Conservation (phyloP, 2,113 vertebrate species). For the Percopsis transmontana region DNA sequence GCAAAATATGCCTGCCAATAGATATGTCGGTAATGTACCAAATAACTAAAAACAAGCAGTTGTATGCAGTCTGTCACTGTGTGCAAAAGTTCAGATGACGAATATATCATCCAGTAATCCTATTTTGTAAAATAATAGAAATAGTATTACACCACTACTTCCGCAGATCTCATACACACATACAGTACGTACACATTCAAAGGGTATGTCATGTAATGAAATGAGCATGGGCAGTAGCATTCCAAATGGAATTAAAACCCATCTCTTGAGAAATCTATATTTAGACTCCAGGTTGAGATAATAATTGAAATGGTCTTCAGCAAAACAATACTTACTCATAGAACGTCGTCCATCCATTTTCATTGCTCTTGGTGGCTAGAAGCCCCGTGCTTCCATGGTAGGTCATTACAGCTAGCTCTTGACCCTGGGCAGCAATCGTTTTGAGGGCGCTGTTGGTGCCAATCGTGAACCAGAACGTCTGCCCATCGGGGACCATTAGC, state of each 20-base stretch:
- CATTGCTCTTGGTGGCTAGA: slow-evolving; percentile 94
- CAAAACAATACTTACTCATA: slow-evolving; percentile 89
- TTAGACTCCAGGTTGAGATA: slow-evolving; percentile 1
- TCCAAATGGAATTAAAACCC: too few species aligned
- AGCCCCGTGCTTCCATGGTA: slow-evolving; percentile 95
- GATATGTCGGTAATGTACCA: slow-evolving; percentile 32
- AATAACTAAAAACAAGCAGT: slow-evolving; percentile 27
- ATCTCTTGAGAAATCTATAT: not conserved
- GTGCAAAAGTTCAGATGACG: slow-evolving; percentile 49
- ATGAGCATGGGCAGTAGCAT: not conserved
- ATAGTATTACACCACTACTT: slow-evolving; percentile 65
- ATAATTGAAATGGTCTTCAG: slow-evolving; percentile 11
- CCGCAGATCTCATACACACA: slow-evolving; percentile 39
- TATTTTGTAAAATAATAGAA: slow-evolving; percentile 65
- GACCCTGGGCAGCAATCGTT: slow-evolving; percentile 89
- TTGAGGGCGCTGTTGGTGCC: slow-evolving; percentile 94
- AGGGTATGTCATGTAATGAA: slow-evolving; percentile 17
- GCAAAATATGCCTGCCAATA: slow-evolving; percentile 20
- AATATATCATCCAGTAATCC: slow-evolving; percentile 64
- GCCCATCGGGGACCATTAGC: slow-evolving; percentile 92
- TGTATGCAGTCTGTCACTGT: slow-evolving; percentile 37
- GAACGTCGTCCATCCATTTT: slow-evolving; percentile 98
- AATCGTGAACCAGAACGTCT: slow-evolving; percentile 97
- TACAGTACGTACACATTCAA: slow-evolving; percentile 16
- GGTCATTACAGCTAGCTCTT: slow-evolving; percentile 93